Evolutionary conservation across 2,888 invertebrate genomes (phyloP).

Genomic region (Myopa tessellatipennis): DNA sequence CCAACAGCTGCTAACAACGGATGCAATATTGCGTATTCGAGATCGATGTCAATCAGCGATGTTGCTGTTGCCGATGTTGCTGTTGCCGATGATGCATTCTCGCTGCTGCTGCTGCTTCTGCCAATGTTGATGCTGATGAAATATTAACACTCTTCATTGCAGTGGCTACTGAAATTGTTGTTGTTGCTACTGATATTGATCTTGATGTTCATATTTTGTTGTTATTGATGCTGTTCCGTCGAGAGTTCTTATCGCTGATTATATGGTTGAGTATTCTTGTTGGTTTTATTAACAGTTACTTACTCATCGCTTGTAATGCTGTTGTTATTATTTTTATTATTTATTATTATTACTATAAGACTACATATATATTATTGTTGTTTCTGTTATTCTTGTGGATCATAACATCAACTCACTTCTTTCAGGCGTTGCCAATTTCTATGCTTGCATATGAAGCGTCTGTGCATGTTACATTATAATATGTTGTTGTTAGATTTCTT

Average conservation of each 20-base stretch:
- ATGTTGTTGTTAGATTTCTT: no score
- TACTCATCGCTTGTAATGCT: background rate
- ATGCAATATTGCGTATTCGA: slow-evolving; percentile 59
- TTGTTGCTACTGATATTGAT: slow-evolving; percentile 5
- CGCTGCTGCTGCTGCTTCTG: background rate
- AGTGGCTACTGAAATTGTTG: background rate
- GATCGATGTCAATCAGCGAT: slow-evolving; percentile 39
- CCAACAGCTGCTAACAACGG: slow-evolving; percentile 59
- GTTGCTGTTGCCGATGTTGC: background rate
- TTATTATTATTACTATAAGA: background rate
- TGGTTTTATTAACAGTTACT: background rate
- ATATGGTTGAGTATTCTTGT: background rate
- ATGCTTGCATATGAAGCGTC: no score
- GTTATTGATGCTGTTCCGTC: background rate
- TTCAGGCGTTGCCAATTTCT: no score
- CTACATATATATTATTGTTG: background rate
- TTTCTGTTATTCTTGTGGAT: background rate
- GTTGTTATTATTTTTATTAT: background rate
- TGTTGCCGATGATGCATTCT: background rate
- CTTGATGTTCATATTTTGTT: background rate
- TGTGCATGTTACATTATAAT: no score
- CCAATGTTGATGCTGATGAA: slow-evolving; percentile 13
- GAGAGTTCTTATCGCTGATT: background rate
- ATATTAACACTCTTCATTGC: background rate
- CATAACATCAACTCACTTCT: no score